Conservation (phyloP, 2,888 invertebrate species). For the Andricus curvator region DNA sequence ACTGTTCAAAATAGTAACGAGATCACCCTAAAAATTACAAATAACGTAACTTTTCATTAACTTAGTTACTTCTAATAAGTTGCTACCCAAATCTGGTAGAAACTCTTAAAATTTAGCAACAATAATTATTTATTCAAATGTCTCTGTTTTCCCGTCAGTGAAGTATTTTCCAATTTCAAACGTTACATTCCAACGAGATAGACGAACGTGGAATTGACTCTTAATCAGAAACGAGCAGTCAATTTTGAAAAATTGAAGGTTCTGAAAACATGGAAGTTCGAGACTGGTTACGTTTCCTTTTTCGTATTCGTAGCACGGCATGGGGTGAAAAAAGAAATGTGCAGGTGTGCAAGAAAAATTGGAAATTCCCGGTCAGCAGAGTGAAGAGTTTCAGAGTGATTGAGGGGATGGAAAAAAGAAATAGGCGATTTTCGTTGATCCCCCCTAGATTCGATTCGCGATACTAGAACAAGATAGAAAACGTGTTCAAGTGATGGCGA, state of each 20-base stretch:
- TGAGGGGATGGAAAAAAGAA: neutral
- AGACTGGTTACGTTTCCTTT: conserved; percentile 14
- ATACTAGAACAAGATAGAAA: conserved; percentile 10
- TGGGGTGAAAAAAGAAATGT: neutral
- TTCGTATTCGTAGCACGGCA: conserved; percentile 11
- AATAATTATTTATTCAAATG: neutral
- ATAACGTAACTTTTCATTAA: too few species aligned
- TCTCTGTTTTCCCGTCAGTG: neutral
- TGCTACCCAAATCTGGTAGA: too few species aligned
- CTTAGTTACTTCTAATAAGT: too few species aligned
- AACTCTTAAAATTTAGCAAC: neutral
- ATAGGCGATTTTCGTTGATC: conserved; percentile 22
- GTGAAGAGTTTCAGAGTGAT: conserved; percentile 23
- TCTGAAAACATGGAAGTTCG: conserved; percentile 9
- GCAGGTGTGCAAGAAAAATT: conserved; percentile 30
- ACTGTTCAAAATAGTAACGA: too few species aligned
- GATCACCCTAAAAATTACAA: too few species aligned
- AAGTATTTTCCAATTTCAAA: neutral
- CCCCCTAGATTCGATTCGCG: neutral
- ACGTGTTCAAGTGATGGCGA: conserved; percentile 40
- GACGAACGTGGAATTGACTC: neutral
- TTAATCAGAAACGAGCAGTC: neutral
- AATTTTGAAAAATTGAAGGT: conserved; percentile 11
- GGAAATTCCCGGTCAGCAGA: conserved; percentile 28
- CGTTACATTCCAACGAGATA: neutral